Evolutionary conservation across 2,113 vertebrate species (phyloP).

Genomic region (Scartelaos histophorus): DNA sequence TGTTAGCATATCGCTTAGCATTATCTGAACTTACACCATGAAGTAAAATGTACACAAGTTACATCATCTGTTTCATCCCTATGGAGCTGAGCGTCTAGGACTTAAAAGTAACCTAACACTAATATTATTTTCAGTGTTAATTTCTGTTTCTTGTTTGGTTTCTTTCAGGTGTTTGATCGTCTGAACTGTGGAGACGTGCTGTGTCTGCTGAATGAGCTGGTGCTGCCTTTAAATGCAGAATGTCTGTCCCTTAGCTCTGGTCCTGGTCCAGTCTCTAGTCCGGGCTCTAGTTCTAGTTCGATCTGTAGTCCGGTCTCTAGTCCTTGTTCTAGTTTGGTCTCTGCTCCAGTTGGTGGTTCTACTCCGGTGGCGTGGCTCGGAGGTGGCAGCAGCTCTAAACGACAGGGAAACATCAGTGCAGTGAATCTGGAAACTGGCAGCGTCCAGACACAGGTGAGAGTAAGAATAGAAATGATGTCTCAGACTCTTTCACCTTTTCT

Average conservation of each 20-base stretch:
- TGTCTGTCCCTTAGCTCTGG: conserved; percentile 78
- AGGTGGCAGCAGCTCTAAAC: conserved; percentile 82
- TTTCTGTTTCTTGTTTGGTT: not conserved
- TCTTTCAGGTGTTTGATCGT: conserved; percentile 83
- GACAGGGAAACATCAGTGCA: conserved; percentile 78
- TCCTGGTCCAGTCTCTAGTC: not conserved
- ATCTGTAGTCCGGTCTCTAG: not conserved
- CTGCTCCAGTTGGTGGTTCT: not conserved
- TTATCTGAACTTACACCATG: too few relatives aligned
- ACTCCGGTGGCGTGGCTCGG: conserved; percentile 82
- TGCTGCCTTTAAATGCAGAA: conserved; percentile 77
- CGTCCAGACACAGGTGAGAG: conserved; percentile 79
- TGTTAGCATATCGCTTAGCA: too few relatives aligned
- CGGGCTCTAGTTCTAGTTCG: not conserved
- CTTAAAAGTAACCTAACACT: too few relatives aligned
- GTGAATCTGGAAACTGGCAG: conserved; percentile 81
- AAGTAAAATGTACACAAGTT: too few relatives aligned
- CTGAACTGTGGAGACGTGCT: conserved; percentile 88
- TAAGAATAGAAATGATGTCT: not conserved
- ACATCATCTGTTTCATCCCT: too few relatives aligned
- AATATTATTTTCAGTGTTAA: not conserved
- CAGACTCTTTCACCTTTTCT: too few relatives aligned
- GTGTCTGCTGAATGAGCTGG: conserved; percentile 84
- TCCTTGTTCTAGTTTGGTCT: not conserved
- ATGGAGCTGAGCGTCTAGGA: too few relatives aligned